Evolutionary conservation across 2,113 vertebrate species (phyloP), one percentile per base, ranked within the genome.

Genomic region (Syngnathus scovelli): DNA sequence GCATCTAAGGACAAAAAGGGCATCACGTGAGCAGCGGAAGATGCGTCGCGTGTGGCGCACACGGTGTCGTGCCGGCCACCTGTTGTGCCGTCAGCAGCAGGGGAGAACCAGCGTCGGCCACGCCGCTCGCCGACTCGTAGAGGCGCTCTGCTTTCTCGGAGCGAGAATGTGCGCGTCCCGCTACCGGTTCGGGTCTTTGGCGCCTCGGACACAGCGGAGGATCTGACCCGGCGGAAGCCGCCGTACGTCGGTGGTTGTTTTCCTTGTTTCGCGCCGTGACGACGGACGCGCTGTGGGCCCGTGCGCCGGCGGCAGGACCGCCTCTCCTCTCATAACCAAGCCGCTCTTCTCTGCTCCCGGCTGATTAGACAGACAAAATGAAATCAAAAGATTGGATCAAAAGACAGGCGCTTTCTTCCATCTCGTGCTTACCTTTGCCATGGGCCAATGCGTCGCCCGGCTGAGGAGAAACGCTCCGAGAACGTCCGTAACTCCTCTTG

Each of bases 31-130:
- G 9, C 41, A 3, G 41, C 15, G 11, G 7, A 27, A 58, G 3
- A 3, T 15, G 27, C 15, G 58, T 60, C 10, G 6, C 7, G 36
- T 60, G 18, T 16, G 15, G 2, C 64, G 27, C 27, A 15, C 7
- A 2, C 9, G 1, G n/a, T 10, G 39, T 58, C 64, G 66, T 70
- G 3, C 70, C 60, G 19, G 10, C 11, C 41, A 87, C 87, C 82
- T 77, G 77, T 13, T 83, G 65, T 51, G 86, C 87, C 0, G 64
- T 78, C 77, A 86, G 76, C 3, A 86, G 76, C 3, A 85, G 7
- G 0, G 87, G 86, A 0, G 87, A 87, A 2, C 55, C 73, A 64
- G 71, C 43, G 1, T 66, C 0, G 37, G 69, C 68, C 33, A 74
- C 76, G 77, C 78, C 84, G 62, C 72, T 71, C 61, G 67, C 33